A percentile compares a stretch with the other conserved stretches of the same genome.
Conservation (phyloP, 2,113 vertebrate species). For the Felis catus region F.catus_Fca126_mat1.0 CM031414.1:136065501-136066000, state of each 20-base stretch:
- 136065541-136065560: rapidly evolving
- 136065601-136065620: rapidly evolving
- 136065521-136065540: neutral
- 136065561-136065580: no score
- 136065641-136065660: no score
- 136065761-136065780: neutral
- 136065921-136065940: no score
- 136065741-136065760: no score
- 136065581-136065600: neutral
- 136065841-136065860: neutral
- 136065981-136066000: rapidly evolving
- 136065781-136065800: neutral
- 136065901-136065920: rapidly evolving
- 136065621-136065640: rapidly evolving
- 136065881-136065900: neutral
- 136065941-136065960: rapidly evolving
- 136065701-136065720: neutral
- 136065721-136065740: rapidly evolving
- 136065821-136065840: no score
- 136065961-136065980: neutral
- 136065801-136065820: neutral
- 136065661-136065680: no score
- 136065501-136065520: neutral
- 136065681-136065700: rapidly evolving
- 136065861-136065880: rapidly evolving